These are phyloP conservation scores for Sphenopsis melanotis DNA, from an alignment of 2,797 vertebrate species.

Conservation along the genomic window DNA sequence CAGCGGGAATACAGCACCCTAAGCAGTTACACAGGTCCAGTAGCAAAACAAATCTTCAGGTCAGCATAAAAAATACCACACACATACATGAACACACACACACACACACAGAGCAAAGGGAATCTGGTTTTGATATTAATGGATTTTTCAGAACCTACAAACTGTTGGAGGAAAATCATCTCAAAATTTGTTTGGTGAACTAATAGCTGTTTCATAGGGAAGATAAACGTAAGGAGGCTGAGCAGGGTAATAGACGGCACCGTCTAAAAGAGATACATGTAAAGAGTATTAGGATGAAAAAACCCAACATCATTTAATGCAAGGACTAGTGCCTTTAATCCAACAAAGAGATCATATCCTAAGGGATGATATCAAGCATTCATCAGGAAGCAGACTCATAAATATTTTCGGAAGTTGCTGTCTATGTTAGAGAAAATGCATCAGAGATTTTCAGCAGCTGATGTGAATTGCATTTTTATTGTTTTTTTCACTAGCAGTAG, in stretches of 20 bases:
- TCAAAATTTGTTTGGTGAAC: conserved; percentile 29
- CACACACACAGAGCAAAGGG: neutral
- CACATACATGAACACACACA: rapidly evolving
- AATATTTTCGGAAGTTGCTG: conserved; percentile 46
- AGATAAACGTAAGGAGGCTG: conserved; percentile 36
- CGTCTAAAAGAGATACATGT: conserved; percentile 32
- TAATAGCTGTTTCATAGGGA: conserved; percentile 9
- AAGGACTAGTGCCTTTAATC: conserved; percentile 40
- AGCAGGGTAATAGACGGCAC: neutral
- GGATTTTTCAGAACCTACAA: conserved; percentile 47
- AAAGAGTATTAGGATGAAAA: conserved; percentile 37
- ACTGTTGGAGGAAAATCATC: conserved; percentile 29
- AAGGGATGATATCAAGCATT: conserved; percentile 45
- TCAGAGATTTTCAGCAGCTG: conserved; percentile 21
- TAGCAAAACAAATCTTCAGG: conserved; percentile 18
- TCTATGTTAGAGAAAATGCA: conserved; percentile 21
- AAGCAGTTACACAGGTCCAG: neutral
- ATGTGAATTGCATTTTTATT: conserved; percentile 22
- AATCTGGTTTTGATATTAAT: conserved; percentile 26
- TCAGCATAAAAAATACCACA: conserved; percentile 14
- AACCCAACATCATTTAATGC: conserved; percentile 15
- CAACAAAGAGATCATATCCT: conserved; percentile 61
- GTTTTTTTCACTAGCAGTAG: neutral
- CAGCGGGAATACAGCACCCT: neutral
- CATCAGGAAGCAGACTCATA: conserved; percentile 31